Evolutionary conservation across 2,888 invertebrate genomes (phyloP).

Genomic region (Busseola fusca): DNA sequence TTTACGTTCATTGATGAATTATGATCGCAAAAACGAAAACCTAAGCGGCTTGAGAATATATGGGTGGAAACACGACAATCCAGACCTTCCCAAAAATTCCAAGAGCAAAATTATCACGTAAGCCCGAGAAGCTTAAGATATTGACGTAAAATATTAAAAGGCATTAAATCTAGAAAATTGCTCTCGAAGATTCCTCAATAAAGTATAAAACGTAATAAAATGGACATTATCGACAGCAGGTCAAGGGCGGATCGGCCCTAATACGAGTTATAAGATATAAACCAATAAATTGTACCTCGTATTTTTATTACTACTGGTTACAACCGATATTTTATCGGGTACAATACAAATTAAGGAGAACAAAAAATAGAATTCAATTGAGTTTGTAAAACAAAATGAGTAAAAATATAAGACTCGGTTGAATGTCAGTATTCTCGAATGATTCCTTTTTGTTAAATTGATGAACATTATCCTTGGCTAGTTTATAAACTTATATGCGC

Average conservation of each 20-base stretch:
- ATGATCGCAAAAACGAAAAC: constrained; percentile 49
- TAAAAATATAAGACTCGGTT: neutral
- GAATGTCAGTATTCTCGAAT: constrained; percentile 1
- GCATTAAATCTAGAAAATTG: constrained; percentile 40
- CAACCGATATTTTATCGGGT: constrained; percentile 13
- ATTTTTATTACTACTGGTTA: constrained; percentile 43
- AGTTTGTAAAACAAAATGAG: constrained; percentile 9
- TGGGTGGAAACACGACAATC: constrained; percentile 39
- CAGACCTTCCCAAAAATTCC: constrained; percentile 40
- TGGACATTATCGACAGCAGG: constrained; percentile 28
- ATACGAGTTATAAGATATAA: constrained; percentile 38
- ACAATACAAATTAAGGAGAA: constrained; percentile 13
- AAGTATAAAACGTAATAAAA: constrained; percentile 52
- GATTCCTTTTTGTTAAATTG: neutral
- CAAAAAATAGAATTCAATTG: constrained; percentile 1
- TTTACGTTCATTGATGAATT: constrained; percentile 46
- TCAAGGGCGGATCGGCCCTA: constrained; percentile 49
- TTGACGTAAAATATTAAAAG: constrained; percentile 64
- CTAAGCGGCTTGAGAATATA: constrained; percentile 47
- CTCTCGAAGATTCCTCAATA: constrained; percentile 50
- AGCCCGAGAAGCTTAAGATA: constrained; percentile 51
- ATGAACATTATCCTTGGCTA: neutral
- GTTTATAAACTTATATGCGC: neutral
- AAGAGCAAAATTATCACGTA: constrained; percentile 53
- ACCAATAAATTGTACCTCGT: constrained; percentile 46